Base-by-base conservation (phyloP, 2,113 vertebrate species). In the Proteles cristata region DNA sequence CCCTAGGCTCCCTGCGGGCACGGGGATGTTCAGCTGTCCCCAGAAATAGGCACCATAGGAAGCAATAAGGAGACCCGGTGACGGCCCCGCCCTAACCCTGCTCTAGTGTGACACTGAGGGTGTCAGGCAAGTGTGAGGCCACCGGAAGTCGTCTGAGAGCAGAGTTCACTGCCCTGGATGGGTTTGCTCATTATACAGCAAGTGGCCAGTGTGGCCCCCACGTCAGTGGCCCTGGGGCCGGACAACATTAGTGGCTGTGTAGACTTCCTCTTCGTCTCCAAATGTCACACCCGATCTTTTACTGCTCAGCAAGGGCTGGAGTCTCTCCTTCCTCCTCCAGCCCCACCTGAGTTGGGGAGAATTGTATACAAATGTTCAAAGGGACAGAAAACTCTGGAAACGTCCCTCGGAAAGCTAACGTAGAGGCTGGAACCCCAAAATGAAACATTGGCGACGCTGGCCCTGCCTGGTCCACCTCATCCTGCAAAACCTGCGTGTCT, bases 211-310 rank as follows among this genome's bases (percentile, higher is more conserved):
- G 11, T 11, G 73, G 43, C 39, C 2, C 58, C 73, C 50, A 81
- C 15, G 31, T 28, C 1, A 88, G 33, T 10, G 25, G n/a, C 84
- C 45, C 33, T 69, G 21, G 9, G 14, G 65, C 4, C 0, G 0
- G 73, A 31, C 43, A 14, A 26, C 0, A 0, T 35, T n/a, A 39
- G 35, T 11, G 26, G 33, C 50, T 58, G 31, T 14, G 6, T 2
- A 17, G 74, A 3, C 11, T 43, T 84, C 85, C 35, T 81, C 33
- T 85, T 55, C 19, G 25, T 63, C 63, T 80, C 39, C 28, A 73
- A 50, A 43, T n/a, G 33, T 53, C 82, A 55, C 77, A 6, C 5
- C 25, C 31, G 33, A 17, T 45, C 80, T 55, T 73, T 11, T 33
- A 61, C 31, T 50, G 83, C 15, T 53, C 39, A 4, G 25, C 8